Evolutionary conservation across 2,888 invertebrate species (phyloP).

Genomic region (Megaustenia siamemsis): DNA sequence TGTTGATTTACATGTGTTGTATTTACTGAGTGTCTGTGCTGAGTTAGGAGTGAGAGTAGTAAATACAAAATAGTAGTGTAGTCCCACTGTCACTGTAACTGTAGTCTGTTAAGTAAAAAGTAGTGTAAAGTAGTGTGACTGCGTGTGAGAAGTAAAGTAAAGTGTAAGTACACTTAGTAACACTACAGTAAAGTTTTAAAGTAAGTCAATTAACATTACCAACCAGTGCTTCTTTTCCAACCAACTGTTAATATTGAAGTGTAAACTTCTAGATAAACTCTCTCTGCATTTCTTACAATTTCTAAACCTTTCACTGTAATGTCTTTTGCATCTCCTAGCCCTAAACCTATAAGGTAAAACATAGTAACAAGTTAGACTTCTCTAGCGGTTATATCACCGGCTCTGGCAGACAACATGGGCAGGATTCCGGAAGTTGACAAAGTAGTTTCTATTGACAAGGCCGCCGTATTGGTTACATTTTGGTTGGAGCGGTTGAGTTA

Average conservation of each 20-base stretch:
- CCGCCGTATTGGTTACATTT: background rate
- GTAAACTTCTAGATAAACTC: conserved; percentile 96
- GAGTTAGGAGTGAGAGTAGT: no score
- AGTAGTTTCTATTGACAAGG: background rate
- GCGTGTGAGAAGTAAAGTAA: no score
- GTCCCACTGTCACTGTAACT: no score
- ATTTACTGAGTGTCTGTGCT: no score
- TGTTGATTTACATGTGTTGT: no score
- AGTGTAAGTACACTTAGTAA: no score
- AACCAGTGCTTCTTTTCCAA: conserved; percentile 90
- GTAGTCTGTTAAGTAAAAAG: no score
- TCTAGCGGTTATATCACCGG: background rate
- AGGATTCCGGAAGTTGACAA: background rate
- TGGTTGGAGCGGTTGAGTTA: no score
- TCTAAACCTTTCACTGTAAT: conserved; percentile 96
- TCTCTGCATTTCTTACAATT: conserved; percentile 90
- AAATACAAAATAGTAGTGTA: no score
- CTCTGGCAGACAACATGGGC: background rate
- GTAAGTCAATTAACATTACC: no score
- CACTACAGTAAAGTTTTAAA: no score
- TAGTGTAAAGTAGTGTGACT: no score
- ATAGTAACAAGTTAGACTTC: background rate
- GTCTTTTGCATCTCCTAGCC: conserved; percentile 96
- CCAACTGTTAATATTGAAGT: conserved; percentile 94
- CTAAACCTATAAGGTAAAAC: conserved; percentile 86